These are phyloP conservation scores for Maniola jurtina DNA, from an alignment of 1,140 invertebrate genomes.

Conservation along the genomic window DNA sequence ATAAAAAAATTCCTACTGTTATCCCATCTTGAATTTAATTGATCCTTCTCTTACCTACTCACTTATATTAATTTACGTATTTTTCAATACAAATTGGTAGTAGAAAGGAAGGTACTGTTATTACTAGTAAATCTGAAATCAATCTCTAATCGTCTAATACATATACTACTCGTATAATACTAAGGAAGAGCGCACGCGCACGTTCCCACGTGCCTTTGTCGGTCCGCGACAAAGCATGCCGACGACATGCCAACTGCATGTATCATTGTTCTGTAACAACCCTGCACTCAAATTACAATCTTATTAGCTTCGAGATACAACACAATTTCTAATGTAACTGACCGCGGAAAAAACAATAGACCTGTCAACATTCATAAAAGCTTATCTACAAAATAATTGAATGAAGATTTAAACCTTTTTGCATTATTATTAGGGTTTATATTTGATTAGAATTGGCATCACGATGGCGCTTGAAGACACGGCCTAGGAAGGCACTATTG, in stretches of 20 bases:
- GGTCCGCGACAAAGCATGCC: constrained; percentile 65
- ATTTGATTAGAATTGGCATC: constrained; percentile 7
- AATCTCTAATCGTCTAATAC: not conserved
- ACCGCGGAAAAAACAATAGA: constrained; percentile 23
- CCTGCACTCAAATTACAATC: constrained; percentile 3
- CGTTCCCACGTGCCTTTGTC: constrained; percentile 75
- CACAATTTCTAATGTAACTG: constrained; percentile 12
- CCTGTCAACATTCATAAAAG: constrained; percentile 21
- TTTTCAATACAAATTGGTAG: too few species aligned
- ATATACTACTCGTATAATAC: constrained; percentile 21
- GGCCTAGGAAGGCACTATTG: constrained; percentile 46
- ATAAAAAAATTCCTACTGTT: too few species aligned
- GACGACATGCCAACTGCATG: constrained; percentile 52
- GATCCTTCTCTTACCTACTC: too few species aligned
- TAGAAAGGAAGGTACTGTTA: not conserved
- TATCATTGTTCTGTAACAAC: constrained; percentile 26
- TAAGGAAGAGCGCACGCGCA: constrained; percentile 58
- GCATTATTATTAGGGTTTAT: constrained; percentile 20
- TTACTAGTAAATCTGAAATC: constrained; percentile 3
- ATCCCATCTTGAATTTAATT: too few species aligned
- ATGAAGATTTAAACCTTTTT: not conserved
- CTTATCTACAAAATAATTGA: not conserved
- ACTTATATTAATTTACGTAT: too few species aligned
- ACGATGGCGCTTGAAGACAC: constrained; percentile 31
- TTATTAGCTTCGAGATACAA: not conserved